A percentile compares a stretch with the other conserved stretches of the same genome.
Conservation (phyloP, 2,888 invertebrate species). For the Copidosoma aretas region DNA sequence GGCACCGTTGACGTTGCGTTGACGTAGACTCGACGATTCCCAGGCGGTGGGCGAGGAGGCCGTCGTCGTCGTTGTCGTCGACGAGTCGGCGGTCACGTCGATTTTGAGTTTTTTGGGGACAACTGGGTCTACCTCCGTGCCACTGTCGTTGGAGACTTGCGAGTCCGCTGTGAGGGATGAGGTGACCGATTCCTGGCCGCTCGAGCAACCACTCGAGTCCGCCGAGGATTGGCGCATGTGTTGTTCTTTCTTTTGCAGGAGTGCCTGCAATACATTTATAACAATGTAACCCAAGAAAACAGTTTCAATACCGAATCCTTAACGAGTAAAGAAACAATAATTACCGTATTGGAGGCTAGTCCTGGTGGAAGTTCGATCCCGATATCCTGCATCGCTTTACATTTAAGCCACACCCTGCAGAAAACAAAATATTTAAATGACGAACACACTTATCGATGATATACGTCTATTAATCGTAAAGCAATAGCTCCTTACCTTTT, state of each 20-base stretch:
- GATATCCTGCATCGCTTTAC: slow-evolving; percentile 72
- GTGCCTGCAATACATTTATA: slow-evolving; percentile 48
- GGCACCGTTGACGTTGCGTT: slow-evolving; percentile 52
- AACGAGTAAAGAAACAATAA: slow-evolving; percentile 8
- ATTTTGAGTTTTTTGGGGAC: slow-evolving; percentile 53
- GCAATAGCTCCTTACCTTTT: slow-evolving; percentile 47
- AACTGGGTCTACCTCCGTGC: slow-evolving; percentile 51
- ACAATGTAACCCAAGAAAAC: too few relatives aligned
- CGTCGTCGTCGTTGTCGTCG: slow-evolving; percentile 16
- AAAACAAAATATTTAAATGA: background rate
- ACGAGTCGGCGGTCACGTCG: slow-evolving; percentile 21
- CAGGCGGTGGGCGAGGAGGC: slow-evolving; percentile 48
- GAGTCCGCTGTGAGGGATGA: slow-evolving; percentile 66
- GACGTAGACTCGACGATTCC: slow-evolving; percentile 57
- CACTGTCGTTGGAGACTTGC: slow-evolving; percentile 63
- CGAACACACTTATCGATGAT: background rate
- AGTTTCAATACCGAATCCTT: too few relatives aligned
- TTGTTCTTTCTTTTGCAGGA: slow-evolving; percentile 59
- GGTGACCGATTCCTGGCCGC: slow-evolving; percentile 67
- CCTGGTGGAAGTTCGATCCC: slow-evolving; percentile 74
- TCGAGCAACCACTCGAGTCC: slow-evolving; percentile 68
- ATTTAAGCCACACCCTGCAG: slow-evolving; percentile 68
- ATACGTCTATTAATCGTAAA: background rate
- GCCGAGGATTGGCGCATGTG: slow-evolving; percentile 61
- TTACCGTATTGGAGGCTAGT: slow-evolving; percentile 63